Conservation (phyloP, 2,113 vertebrate species). For the Ictidomys tridecemlineatus region DNA sequence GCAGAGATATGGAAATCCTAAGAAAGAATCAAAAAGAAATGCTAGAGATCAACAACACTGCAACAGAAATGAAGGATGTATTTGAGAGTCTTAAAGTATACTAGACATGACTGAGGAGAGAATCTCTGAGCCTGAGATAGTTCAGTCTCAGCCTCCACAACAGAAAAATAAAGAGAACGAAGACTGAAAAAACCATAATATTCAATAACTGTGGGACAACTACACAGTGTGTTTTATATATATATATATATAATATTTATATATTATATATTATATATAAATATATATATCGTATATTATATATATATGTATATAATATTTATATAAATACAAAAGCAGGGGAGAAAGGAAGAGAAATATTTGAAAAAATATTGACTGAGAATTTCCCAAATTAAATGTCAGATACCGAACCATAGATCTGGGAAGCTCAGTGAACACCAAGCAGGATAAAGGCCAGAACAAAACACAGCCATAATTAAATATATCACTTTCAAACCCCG, state of each 20-base stretch:
- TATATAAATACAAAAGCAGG: neutral
- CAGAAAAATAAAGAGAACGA: neutral
- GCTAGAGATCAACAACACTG: neutral
- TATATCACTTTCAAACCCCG: neutral
- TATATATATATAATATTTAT: too few species aligned
- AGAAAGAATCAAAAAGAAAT: neutral
- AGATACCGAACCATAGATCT: neutral
- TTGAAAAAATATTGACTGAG: neutral
- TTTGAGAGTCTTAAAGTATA: neutral
- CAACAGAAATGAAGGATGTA: neutral
- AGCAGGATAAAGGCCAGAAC: neutral
- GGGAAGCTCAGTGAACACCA: neutral
- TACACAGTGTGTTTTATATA: neutral
- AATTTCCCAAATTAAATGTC: neutral
- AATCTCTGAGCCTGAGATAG: neutral
- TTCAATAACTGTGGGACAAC: too few species aligned
- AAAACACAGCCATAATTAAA: too few species aligned
- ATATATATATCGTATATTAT: too few species aligned
- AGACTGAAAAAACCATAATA: too few species aligned
- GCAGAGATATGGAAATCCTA: neutral
- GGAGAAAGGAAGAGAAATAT: neutral
- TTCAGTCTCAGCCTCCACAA: neutral
- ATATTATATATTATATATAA: too few species aligned
- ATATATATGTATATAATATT: too few species aligned
- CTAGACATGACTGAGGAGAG: neutral